These are phyloP conservation scores for Erithacus rubecula DNA, from an alignment of 2,797 vertebrate genomes.

Conservation along the genomic window DNA sequence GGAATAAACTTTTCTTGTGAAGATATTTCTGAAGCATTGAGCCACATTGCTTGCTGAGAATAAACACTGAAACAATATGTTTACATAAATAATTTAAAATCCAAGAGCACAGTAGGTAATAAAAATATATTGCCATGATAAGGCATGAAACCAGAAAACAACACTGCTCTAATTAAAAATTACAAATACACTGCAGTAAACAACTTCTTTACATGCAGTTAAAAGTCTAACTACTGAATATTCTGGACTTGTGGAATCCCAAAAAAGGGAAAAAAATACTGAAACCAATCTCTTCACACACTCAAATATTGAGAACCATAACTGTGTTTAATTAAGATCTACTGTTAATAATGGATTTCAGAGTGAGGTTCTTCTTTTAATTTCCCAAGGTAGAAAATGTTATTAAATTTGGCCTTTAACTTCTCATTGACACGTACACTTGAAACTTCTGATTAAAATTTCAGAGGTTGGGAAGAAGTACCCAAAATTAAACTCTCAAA, in stretches of 20 bases:
- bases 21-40: slow-evolving; percentile 36
- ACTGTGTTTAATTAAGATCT: slow-evolving; percentile 79
- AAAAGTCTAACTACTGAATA: slow-evolving; percentile 28
- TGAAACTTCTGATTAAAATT: slow-evolving; percentile 77
- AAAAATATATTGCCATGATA: slow-evolving; percentile 80
- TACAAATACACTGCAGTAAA: slow-evolving; percentile 79
- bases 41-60: slow-evolving; percentile 54
- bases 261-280: slow-evolving; percentile 52
- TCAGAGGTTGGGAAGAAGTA: slow-evolving; percentile 58
- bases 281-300: slow-evolving; percentile 51
- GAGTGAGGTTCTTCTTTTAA: slow-evolving; percentile 66
- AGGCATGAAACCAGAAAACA: slow-evolving; percentile 76
- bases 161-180: slow-evolving; percentile 81
- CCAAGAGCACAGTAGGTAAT: slow-evolving; percentile 72
- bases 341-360: slow-evolving; percentile 74
- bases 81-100: slow-evolving; percentile 86
- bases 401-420: slow-evolving; percentile 79
- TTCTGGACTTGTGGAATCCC: slow-evolving; percentile 32
- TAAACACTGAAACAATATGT: slow-evolving; percentile 60
- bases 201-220: slow-evolving; percentile 75
- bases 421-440: slow-evolving; percentile 64
- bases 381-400: slow-evolving; percentile 76
- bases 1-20: slow-evolving; percentile 15
- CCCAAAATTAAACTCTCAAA: slow-evolving; percentile 72
- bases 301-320: slow-evolving; percentile 62